Evolutionary conservation across 2,888 invertebrate species (phyloP), one percentile per base, ranked within the genome.

Genomic region (Aphidius colemani): DNA sequence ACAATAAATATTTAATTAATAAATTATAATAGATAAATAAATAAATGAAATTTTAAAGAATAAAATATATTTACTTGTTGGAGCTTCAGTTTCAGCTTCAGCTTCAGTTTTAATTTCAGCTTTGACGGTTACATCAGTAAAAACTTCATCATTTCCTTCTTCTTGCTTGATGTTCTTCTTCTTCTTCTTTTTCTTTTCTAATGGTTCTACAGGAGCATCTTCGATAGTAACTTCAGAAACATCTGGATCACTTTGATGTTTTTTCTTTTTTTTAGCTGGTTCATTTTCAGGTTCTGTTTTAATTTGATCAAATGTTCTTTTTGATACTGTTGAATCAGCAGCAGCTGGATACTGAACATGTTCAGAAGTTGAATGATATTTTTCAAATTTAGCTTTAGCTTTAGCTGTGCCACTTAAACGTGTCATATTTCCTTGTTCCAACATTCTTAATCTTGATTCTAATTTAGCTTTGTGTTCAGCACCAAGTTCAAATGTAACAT

Each of bases 391-490:
- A 1, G 93, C 91, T 76, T 92, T 91, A 1, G 91, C 90, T 80
- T 94, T 96, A 10, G 93, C 94, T 0, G 94, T 92, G 3, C 96
- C 97, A 72, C 95, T 95, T 66, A 97, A 87, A 75, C 90, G 87
- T 58, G 88, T 87, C 59, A 92, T 77, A 82, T 93, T 93, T 0
- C 94, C 95, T 77, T 95, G 94, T 80, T 97, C 96, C 53, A 98
- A 85, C 67, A 95, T 76, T 69, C 90, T 83, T 59, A 98, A 80
- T 63, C 91, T 86, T 2, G 88, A 85, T 82, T 98, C 97, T 63
- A 99, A 82, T 79, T 93, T 95, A 0, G 93, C 95, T 78, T 93
- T 92, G 78, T 96, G 95, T 74, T 93, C 93, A 1, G 92, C 89
- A 6, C 98, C 98, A 40, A 98, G 83, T 68, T 94, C 94, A 72